These are phyloP conservation scores for Alligator mississippiensis DNA, from an alignment of 2,113 vertebrate genomes.

Conservation along the genomic window DNA sequence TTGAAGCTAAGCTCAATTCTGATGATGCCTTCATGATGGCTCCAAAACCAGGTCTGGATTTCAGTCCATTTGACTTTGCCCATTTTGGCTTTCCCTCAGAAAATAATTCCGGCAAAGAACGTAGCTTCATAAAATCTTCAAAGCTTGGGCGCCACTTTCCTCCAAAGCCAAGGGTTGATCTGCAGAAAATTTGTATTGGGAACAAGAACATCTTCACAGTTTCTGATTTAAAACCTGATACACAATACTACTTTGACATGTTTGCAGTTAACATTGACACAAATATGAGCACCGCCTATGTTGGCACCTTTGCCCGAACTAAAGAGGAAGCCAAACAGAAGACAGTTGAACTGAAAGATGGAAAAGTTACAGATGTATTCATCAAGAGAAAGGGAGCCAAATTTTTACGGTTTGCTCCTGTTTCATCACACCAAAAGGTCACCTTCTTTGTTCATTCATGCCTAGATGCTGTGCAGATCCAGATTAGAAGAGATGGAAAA, in stretches of 20 bases:
- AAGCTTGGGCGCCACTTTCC: constrained; percentile 81
- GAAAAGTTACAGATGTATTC: constrained; percentile 92
- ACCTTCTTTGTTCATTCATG: constrained; percentile 92
- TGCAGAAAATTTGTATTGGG: constrained; percentile 91
- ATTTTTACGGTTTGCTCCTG: constrained; percentile 92
- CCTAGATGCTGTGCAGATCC: constrained; percentile 90
- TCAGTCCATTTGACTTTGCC: constrained; percentile 95
- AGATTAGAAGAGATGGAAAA: constrained; percentile 94
- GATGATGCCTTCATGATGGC: constrained; percentile 93
- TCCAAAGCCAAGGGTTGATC: constrained; percentile 83
- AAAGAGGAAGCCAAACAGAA: constrained; percentile 95
- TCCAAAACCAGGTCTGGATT: constrained; percentile 94
- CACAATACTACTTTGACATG: constrained; percentile 97
- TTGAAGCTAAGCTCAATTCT: constrained; percentile 87
- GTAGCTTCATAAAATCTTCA: constrained; percentile 74
- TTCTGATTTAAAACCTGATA: constrained; percentile 93
- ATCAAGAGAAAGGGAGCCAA: constrained; percentile 92
- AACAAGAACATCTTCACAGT: constrained; percentile 97
- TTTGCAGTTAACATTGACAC: constrained; percentile 90
- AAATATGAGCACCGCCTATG: constrained; percentile 93
- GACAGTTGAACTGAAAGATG: constrained; percentile 92
- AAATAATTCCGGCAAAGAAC: constrained; percentile 82
- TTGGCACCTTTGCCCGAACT: constrained; percentile 96
- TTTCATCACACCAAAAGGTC: constrained; percentile 94
- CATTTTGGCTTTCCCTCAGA: constrained; percentile 93